Evolutionary conservation across 2,888 invertebrate species (phyloP).

Genomic region (Cryptocephalus primarius): DNA sequence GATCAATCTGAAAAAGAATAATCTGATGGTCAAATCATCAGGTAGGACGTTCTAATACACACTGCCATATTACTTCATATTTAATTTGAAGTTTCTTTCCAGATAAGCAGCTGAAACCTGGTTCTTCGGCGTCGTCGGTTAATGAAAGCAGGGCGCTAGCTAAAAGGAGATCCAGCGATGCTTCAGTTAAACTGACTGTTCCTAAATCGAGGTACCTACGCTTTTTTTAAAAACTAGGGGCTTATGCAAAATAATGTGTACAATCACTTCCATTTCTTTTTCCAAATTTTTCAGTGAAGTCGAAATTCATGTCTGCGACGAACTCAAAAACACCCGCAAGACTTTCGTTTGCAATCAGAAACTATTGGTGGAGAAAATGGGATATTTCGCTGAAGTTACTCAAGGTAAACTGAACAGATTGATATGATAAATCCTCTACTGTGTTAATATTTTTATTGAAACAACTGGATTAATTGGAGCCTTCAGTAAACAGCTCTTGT

Average conservation of each 20-base stretch:
- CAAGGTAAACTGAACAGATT: constrained; percentile 41
- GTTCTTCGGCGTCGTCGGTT: constrained; percentile 1
- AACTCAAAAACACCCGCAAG: constrained; percentile 78
- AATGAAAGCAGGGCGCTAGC: constrained; percentile 5
- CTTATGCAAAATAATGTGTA: too few species aligned
- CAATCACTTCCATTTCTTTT: too few species aligned
- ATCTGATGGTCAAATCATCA: neutral
- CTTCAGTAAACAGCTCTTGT: too few species aligned
- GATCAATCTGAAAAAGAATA: constrained; percentile 23
- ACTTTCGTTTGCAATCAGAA: constrained; percentile 85
- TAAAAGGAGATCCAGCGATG: constrained; percentile 17
- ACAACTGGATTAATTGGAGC: too few species aligned
- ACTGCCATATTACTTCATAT: neutral
- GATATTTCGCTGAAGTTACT: constrained; percentile 86
- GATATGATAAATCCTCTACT: too few species aligned
- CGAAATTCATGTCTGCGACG: constrained; percentile 91
- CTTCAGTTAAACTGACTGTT: constrained; percentile 31
- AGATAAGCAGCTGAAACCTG: constrained; percentile 2
- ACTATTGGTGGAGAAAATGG: constrained; percentile 82
- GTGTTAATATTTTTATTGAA: too few species aligned
- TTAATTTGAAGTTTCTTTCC: neutral
- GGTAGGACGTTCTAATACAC: neutral
- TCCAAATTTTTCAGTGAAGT: constrained; percentile 46
- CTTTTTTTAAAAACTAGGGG: too few species aligned
- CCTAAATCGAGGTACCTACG: constrained; percentile 20